A percentile compares a stretch with the other conserved stretches of the same genome.
phyloP scores from a whole-genome alignment of 2,113 vertebrate species.

The Oncorhynchus masou region DNA sequence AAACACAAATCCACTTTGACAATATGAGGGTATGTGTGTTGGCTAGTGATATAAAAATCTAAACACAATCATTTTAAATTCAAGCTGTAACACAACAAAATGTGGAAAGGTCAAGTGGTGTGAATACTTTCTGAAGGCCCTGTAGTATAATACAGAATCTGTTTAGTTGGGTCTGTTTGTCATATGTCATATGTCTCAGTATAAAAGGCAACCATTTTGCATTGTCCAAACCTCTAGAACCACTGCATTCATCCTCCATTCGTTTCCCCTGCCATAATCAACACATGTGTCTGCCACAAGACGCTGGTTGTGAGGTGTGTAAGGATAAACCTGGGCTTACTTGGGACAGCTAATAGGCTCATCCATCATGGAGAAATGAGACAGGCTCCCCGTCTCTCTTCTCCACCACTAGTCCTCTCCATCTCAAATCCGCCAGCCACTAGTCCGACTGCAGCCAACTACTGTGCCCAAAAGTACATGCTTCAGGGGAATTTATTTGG shows the following conservation, averaged over 20 bases:
- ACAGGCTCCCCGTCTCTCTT: slow-evolving; percentile 33
- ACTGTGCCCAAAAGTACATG: slow-evolving; percentile 43
- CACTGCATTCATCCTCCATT: not conserved
- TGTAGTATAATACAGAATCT: too few species aligned
- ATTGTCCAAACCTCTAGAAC: too few species aligned
- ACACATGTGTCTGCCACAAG: slow-evolving; percentile 32
- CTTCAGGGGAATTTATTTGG: slow-evolving; percentile 46
- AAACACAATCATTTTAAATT: too few species aligned
- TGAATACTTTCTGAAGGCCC: too few species aligned
- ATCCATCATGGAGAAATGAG: slow-evolving; percentile 70
- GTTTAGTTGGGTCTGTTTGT: too few species aligned
- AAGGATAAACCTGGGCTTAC: slow-evolving; percentile 58
- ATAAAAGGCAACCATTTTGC: too few species aligned
- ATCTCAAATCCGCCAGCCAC: not conserved
- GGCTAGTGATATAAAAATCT: too few species aligned
- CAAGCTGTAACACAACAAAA: too few species aligned
- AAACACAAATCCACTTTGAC: too few species aligned
- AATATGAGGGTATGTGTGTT: too few species aligned
- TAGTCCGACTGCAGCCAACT: slow-evolving; percentile 23
- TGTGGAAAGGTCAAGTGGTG: too few species aligned
- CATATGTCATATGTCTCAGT: too few species aligned
- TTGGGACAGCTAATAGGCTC: slow-evolving; percentile 56
- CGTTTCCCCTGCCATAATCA: not conserved
- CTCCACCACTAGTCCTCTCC: not conserved
- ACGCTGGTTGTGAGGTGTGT: slow-evolving; percentile 37